phyloP scores from a whole-genome alignment of 37 sponge, comb jelly and placozoan genomes.

The Geodia barretti region DNA sequence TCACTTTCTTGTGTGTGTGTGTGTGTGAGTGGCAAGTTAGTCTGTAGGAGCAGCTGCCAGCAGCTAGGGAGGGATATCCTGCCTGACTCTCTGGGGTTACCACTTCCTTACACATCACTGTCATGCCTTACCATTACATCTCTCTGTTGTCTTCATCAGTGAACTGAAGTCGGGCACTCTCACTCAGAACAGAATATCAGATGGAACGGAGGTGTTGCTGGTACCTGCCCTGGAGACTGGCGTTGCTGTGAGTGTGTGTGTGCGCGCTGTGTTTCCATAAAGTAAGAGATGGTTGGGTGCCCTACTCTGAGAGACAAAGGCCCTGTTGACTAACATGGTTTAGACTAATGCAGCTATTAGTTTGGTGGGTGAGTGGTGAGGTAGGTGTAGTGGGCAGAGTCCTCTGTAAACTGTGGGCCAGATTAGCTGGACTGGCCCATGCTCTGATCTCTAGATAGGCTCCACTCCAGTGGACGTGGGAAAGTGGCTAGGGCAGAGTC shows the following conservation, averaged over 20 bases:
- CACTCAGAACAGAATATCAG: conserved; percentile 37
- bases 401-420: background rate
- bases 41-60: background rate
- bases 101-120: background rate
- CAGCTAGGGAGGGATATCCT: background rate
- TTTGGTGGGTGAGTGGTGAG: background rate
- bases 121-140: background rate
- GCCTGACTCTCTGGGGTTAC: background rate
- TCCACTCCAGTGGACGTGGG: too few relatives aligned
- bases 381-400: background rate
- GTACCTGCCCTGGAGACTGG: conserved; percentile 65
- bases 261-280: too few relatives aligned
- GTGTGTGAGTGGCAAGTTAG: conserved; percentile 1
- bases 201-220: conserved; percentile 50
- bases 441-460: too few relatives aligned
- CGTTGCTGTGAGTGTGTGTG: conserved; percentile 59
- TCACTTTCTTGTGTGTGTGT: background rate
- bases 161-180: conserved; percentile 51
- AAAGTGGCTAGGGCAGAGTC: too few relatives aligned
- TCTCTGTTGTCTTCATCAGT: conserved; percentile 17
- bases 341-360: background rate
- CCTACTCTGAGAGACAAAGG: too few relatives aligned
- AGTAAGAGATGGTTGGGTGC: too few relatives aligned
- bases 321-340: background rate
- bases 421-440: too few relatives aligned